These are phyloP conservation scores for Pocota personata DNA, from an alignment of 2,888 invertebrate genomes.

Conservation along the genomic window DNA sequence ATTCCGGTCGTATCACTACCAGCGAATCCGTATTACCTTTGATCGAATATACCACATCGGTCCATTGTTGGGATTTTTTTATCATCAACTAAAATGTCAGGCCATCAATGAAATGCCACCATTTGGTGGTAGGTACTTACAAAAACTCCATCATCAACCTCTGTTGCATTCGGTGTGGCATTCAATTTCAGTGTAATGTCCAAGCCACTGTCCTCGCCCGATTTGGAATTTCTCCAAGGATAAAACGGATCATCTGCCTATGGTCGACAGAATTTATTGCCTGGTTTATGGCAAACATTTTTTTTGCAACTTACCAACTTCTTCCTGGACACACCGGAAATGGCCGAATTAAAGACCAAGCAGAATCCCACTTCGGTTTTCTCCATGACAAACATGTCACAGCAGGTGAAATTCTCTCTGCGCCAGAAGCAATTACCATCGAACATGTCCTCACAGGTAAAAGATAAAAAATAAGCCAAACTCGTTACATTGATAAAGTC, in stretches of 20 bases:
- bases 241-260: slow-evolving; percentile 75
- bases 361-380: slow-evolving; percentile 83
- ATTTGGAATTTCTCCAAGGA: slow-evolving; percentile 78
- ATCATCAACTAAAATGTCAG: slow-evolving; percentile 77
- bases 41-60: slow-evolving; percentile 77
- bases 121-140: slow-evolving; percentile 73
- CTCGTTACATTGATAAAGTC: slow-evolving; percentile 77
- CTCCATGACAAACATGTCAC: slow-evolving; percentile 82
- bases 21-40: slow-evolving; percentile 78
- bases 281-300: not conserved
- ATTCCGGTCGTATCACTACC: slow-evolving; percentile 78
- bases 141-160: slow-evolving; percentile 75
- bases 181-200: slow-evolving; percentile 75
- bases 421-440: slow-evolving; percentile 82
- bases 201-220: slow-evolving; percentile 78
- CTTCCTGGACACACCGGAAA: slow-evolving; percentile 65
- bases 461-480: slow-evolving; percentile 75
- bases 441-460: slow-evolving; percentile 82
- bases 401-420: slow-evolving; percentile 80
- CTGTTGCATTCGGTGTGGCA: slow-evolving; percentile 63
- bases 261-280: not conserved
- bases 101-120: not conserved
- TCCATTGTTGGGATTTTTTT: slow-evolving; percentile 77
- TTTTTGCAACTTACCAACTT: slow-evolving; percentile 66
- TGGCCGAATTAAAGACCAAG: slow-evolving; percentile 83